These are phyloP conservation scores for Oopsacas minuta DNA, from an alignment of 37 sponge, comb jelly and placozoan genomes.

Conservation along the genomic window DNA sequence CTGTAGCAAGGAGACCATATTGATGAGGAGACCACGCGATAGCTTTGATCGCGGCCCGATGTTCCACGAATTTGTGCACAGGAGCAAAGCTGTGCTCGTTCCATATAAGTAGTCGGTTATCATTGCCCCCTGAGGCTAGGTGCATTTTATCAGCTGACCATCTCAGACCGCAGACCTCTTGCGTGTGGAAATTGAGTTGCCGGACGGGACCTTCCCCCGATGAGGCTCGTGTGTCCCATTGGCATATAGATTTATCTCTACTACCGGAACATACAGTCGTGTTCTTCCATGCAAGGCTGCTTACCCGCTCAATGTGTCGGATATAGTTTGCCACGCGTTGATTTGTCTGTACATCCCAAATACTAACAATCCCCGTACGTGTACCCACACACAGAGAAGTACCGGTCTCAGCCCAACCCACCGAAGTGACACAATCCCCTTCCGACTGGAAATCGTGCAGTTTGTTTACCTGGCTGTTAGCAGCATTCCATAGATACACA, in stretches of 20 bases:
- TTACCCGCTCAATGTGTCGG: slow-evolving; percentile 62
- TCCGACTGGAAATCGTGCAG: slow-evolving; percentile 53
- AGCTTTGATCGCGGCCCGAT: slow-evolving; percentile 90
- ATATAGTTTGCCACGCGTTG: slow-evolving; percentile 27
- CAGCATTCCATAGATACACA: slow-evolving; percentile 96
- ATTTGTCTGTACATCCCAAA: slow-evolving; percentile 69
- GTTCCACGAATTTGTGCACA: slow-evolving; percentile 51
- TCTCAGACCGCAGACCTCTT: slow-evolving; percentile 89
- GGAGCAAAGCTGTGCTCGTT: slow-evolving; percentile 34
- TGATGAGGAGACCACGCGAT: slow-evolving; percentile 96
- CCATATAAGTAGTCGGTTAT: slow-evolving; percentile 75
- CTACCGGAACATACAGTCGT: slow-evolving; percentile 66
- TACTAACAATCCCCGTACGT: slow-evolving; percentile 40
- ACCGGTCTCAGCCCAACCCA: slow-evolving; percentile 69
- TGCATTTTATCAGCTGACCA: slow-evolving; percentile 80
- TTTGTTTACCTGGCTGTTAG: slow-evolving; percentile 60
- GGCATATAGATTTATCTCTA: slow-evolving; percentile 59
- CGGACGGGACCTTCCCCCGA: slow-evolving; percentile 26
- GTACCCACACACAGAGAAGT: slow-evolving; percentile 45
- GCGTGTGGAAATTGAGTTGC: slow-evolving; percentile 56
- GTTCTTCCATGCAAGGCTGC: slow-evolving; percentile 73
- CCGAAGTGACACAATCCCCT: slow-evolving; percentile 51
- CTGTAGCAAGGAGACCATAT: slow-evolving; percentile 74
- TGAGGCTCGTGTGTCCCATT: slow-evolving; percentile 54
- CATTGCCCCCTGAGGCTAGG: slow-evolving; percentile 90